Conservation (phyloP, 2,113 vertebrate species). For the Haliaeetus leucogaster region DNA sequence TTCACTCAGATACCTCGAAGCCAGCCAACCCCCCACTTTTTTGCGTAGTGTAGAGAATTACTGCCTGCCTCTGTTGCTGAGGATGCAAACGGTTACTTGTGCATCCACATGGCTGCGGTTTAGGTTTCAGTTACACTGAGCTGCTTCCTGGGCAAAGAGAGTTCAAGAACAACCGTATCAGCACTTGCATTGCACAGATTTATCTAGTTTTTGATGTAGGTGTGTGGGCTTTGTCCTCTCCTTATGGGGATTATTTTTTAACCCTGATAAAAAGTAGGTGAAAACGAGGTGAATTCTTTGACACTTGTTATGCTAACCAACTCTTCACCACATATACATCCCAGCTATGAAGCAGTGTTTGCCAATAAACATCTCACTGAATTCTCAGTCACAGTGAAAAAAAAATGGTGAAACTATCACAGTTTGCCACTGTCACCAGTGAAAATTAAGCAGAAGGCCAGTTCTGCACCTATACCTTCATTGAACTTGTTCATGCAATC, state of each 20-base stretch:
- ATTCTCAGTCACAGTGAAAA: neutral
- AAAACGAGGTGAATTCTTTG: neutral
- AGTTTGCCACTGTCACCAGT: neutral
- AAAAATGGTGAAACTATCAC: neutral
- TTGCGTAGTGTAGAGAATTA: neutral
- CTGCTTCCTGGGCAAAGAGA: slow-evolving; percentile 16
- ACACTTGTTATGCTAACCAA: neutral
- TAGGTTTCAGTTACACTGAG: neutral
- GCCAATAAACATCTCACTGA: neutral
- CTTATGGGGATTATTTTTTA: neutral
- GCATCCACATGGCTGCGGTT: neutral
- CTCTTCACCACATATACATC: neutral
- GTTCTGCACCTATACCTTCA: neutral
- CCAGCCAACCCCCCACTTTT: neutral
- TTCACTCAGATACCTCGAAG: neutral
- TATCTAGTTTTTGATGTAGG: neutral
- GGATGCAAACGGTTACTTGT: neutral
- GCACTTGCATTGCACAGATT: neutral
- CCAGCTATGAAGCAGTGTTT: neutral
- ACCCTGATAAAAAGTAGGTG: neutral
- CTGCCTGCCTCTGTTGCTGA: neutral
- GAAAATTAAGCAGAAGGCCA: neutral
- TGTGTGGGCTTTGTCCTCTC: neutral
- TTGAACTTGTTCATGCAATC: neutral
- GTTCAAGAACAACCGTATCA: neutral